phyloP scores from a whole-genome alignment of 1,140 invertebrate genomes.

The Scaptomyza hsui region DNA sequence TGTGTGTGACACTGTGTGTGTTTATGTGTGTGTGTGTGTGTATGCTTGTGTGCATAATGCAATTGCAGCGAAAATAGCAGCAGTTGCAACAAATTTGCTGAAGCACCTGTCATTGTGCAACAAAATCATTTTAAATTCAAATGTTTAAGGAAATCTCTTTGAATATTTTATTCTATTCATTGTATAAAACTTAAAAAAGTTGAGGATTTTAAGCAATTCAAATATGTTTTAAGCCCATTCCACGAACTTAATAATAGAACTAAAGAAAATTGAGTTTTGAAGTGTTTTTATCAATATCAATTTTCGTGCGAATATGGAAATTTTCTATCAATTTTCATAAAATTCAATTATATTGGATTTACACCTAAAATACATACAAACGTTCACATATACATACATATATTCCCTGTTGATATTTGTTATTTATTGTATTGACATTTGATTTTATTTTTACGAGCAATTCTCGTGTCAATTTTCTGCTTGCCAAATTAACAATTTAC shows the following conservation, averaged over 20 bases:
- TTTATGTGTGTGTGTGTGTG: not conserved
- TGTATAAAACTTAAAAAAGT: not conserved
- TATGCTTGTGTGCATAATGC: conserved; percentile 6
- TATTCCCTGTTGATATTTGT: conserved; percentile 24
- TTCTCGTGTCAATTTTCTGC: conserved; percentile 41
- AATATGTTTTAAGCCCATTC: conserved; percentile 9
- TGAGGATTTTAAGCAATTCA: not conserved
- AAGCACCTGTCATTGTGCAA: conserved; percentile 13
- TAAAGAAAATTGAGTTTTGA: conserved; percentile 40
- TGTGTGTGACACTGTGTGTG: not conserved
- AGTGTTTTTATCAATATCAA: conserved; percentile 27
- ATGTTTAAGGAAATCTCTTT: conserved; percentile 5
- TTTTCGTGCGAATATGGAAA: conserved; percentile 16
- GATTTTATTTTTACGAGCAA: conserved; percentile 10
- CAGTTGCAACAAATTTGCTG: conserved; percentile 9
- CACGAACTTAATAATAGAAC: conserved; percentile 35
- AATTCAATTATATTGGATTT: conserved; percentile 67
- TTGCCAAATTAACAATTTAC: conserved; percentile 19
- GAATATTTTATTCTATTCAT: not conserved
- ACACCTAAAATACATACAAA: conserved; percentile 26
- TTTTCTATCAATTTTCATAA: conserved; percentile 26
- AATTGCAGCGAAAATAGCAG: conserved; percentile 8
- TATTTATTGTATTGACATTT: conserved; percentile 35
- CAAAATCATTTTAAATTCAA: conserved; percentile 14
- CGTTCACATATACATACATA: conserved; percentile 5